Base-by-base conservation (phyloP, 2,797 vertebrate genomes). In the Paguma larvata region DNA sequence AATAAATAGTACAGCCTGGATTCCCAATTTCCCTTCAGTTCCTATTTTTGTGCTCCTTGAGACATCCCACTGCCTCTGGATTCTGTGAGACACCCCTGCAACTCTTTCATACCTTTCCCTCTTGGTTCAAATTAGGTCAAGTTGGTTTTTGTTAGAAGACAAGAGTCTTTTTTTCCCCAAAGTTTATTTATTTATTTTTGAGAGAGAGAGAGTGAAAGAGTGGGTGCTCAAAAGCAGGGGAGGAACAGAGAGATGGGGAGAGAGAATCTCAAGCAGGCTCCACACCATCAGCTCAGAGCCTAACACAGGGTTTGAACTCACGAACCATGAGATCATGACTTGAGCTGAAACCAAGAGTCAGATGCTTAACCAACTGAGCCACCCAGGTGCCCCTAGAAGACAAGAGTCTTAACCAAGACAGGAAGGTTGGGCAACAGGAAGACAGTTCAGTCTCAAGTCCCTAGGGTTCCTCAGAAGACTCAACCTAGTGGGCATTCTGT, bases 91-190 rank as follows among this genome's bases (percentile, higher is more conserved):
- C 80, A 75, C 77, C n/a, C 94, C 21, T 9, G 70, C 67, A 94
- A 51, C 86, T 78, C 92, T 87, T 90, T 91, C 90, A 90, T 89
- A 89, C 89, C 75, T 77, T 75, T n/a, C 62, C 73, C 13, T 97
- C 72, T 91, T 78, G 65, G 46, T 84, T 97, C 88, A 88, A 97
- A 97, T 32, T 59, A 88, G 87, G 97, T 85, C 95, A 96, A 89
- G 84, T 84, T 87, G 62, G 23, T 80, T 96, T 97, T 95, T 70
- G 78, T 73, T 44, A 89, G 62, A 93, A 94, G 78, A 97, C 48
- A 19, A 84, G 21, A 59, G 21, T 59, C 56, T 59, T 59, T 59
- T 59, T 53, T 59, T 59, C 15, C 15, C 15, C 48, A 38, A 38
- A 51, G 48, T 59, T 59, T 23, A 59, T 59, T 59, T 59, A 59